Base-by-base conservation (phyloP, 1,140 invertebrate species). In the Eupristina koningsbergeri region DNA sequence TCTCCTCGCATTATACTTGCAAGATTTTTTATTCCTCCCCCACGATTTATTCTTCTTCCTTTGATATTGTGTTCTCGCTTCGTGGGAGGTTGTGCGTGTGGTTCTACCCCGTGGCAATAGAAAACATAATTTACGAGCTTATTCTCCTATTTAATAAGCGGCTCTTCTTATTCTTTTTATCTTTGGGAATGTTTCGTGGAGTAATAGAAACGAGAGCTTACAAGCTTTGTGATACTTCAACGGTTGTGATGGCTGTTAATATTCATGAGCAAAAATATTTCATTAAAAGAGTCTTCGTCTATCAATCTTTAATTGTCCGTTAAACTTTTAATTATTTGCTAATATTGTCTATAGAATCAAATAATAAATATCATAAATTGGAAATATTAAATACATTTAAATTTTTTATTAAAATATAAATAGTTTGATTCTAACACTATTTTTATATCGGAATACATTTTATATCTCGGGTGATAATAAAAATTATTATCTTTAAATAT, bases 61-160 rank as follows among this genome's bases (percentile, higher is more conserved):
- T 83, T 83, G 64, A 64, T 77, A 58, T 58, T 64, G 17, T 83
- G 61, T 77, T 77, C 58, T 77, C 41, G 39, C 50, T 39, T 50
- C 41, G 39, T n/a, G 50, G 45, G 61, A 45, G 75, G 41, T 34
- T 78, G 47, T 74, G 53, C 39, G 53, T 53, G 19, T 3, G 22
- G n/a, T 26, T n/a, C n/a, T n/a, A n/a, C n/a, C n/a, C 31, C 31
- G 50, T 61, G 75, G 63, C 80, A 84, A 84, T 80, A 74, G 77
- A 84, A 84, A 84, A 74, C 31, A 41, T 45, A 22, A 84, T 84
- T 84, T 80, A 84, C 74, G 82, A 36, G 29, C 1, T 74, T 64
- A 22, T 63, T 73, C 34, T n/a, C 50, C 0, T 29, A 75, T 19
- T 71, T 83, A 29, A 78, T 71, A 53, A 77, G 31, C 39, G n/a